Conservation (phyloP, 2,888 invertebrate genomes). For the Apodemia mormo region DNA sequence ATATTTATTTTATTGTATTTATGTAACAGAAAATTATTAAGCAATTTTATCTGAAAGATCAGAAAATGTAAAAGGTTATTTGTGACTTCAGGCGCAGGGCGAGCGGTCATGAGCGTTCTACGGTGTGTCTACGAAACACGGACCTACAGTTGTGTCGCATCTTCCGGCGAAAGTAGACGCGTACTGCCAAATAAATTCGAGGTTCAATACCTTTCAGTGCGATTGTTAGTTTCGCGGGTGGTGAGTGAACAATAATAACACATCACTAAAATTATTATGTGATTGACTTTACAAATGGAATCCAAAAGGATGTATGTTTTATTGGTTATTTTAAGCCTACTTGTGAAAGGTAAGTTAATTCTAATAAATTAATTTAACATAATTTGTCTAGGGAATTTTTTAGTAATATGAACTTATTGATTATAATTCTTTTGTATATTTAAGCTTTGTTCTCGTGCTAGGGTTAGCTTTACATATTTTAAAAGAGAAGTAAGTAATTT, state of each 20-base stretch:
- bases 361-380: neutral
- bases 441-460: neutral
- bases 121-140: constrained; percentile 41
- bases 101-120: constrained; percentile 49
- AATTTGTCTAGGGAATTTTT: neutral
- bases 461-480: too few species aligned
- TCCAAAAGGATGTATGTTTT: constrained; percentile 72
- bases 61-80: constrained; percentile 65
- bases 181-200: constrained; percentile 26
- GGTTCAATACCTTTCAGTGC: constrained; percentile 37
- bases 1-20: too few species aligned
- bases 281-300: constrained; percentile 60
- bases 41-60: constrained; percentile 59
- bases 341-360: constrained; percentile 63
- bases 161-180: constrained; percentile 49
- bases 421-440: neutral
- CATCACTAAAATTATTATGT: constrained; percentile 47
- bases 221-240: constrained; percentile 41
- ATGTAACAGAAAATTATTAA: constrained; percentile 47
- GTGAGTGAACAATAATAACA: constrained; percentile 25
- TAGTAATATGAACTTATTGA: neutral
- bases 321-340: constrained; percentile 63
- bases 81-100: constrained; percentile 62
- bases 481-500: too few species aligned
- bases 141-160: constrained; percentile 59